A percentile compares a stretch with the other conserved stretches of the same genome.
These are phyloP conservation scores for Drosophila murphyi DNA, from an alignment of 1,140 invertebrate genomes.

Conservation along the genomic window DNA sequence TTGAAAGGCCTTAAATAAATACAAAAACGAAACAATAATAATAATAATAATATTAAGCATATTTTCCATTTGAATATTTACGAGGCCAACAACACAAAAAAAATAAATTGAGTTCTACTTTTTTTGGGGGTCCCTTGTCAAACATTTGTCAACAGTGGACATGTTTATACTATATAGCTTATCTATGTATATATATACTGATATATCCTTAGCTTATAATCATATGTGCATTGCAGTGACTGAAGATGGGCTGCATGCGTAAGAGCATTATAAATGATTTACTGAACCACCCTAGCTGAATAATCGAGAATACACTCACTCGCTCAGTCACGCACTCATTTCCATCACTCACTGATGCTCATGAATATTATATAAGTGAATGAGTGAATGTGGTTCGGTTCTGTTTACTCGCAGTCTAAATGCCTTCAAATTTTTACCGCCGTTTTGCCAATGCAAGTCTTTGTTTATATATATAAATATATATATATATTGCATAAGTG, in stretches of 20 bases:
- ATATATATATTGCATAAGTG: neutral
- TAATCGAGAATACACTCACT: too few species aligned
- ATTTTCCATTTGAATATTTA: conserved; percentile 32
- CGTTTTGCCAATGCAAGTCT: neutral
- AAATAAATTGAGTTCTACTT: conserved; percentile 18
- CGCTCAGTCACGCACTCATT: too few species aligned
- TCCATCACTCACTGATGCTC: too few species aligned
- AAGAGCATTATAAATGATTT: too few species aligned
- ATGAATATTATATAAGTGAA: neutral
- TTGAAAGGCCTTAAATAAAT: conserved; percentile 45
- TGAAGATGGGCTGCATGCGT: too few species aligned
- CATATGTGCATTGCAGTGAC: too few species aligned
- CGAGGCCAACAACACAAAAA: conserved; percentile 32
- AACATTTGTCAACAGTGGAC: conserved; percentile 11
- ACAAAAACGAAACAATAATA: conserved; percentile 41
- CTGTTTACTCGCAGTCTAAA: too few species aligned
- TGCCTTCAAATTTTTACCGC: neutral
- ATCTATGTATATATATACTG: neutral
- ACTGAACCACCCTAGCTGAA: too few species aligned
- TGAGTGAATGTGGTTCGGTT: neutral
- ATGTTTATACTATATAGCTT: conserved; percentile 1
- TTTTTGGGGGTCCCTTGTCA: conserved; percentile 13
- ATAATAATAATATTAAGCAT: conserved; percentile 54
- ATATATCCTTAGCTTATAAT: too few species aligned
- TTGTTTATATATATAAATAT: neutral